Evolutionary conservation across 2,797 vertebrate species (phyloP).

Genomic region (Phaenicophaeus curvirostris): DNA sequence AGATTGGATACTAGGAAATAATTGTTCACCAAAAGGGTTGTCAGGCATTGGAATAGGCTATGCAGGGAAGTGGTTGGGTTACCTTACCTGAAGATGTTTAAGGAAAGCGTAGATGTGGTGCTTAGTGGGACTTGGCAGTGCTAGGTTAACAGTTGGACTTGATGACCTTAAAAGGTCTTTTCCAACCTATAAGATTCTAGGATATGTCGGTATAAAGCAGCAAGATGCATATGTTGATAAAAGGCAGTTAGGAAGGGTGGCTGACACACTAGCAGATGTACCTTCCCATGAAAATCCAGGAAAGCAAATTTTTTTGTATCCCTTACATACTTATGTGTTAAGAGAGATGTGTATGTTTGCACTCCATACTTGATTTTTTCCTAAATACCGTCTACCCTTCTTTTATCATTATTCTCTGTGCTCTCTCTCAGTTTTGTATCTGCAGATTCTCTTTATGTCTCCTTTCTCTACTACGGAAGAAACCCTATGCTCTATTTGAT

Average conservation of each 20-base stretch:
- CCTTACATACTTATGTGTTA: neutral
- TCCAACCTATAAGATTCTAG: no score
- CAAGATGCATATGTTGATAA: neutral
- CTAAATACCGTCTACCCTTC: neutral
- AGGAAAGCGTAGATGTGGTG: no score
- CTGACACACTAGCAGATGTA: neutral
- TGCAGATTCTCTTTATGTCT: neutral
- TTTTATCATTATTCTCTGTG: neutral
- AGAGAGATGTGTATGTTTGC: neutral
- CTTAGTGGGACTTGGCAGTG: no score
- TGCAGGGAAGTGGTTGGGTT: neutral
- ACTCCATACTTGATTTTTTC: neutral
- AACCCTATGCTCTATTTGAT: neutral
- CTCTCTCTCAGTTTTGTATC: neutral
- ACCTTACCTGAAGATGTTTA: no score
- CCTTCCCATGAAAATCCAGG: neutral
- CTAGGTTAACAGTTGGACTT: no score
- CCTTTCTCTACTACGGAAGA: neutral
- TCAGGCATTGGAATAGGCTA: neutral
- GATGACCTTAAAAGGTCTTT: no score
- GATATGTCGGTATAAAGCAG: neutral
- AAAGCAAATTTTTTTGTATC: rapidly evolving
- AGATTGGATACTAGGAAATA: neutral
- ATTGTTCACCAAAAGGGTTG: neutral
- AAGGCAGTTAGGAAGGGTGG: neutral